phyloP scores from a whole-genome alignment of 2,113 vertebrate species.

The Dicentrarchus labrax region DNA sequence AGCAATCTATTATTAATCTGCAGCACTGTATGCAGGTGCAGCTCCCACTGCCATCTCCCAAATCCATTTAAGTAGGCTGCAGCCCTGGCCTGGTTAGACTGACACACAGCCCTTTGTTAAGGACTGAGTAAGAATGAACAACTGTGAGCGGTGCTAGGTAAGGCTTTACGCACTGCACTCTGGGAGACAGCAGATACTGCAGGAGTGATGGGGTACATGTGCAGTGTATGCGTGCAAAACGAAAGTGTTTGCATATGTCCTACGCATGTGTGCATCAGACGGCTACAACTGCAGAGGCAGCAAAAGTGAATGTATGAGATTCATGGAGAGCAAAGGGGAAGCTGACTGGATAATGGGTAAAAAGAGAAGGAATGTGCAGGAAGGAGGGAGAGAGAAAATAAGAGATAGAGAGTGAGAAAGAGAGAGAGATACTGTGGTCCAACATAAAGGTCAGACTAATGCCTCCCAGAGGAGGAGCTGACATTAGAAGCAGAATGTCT shows the following conservation, averaged over 20 bases:
- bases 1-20: slow-evolving; percentile 82
- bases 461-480: slow-evolving; percentile 78
- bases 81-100: slow-evolving; percentile 55
- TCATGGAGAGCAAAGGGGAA: slow-evolving; percentile 55
- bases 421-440: slow-evolving; percentile 52
- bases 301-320: slow-evolving; percentile 50
- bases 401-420: slow-evolving; percentile 22
- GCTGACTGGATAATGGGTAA: slow-evolving; percentile 68
- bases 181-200: slow-evolving; percentile 10
- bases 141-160: slow-evolving; percentile 36
- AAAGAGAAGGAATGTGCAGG: slow-evolving; percentile 48
- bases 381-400: slow-evolving; percentile 23
- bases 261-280: slow-evolving; percentile 28
- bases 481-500: slow-evolving; percentile 81
- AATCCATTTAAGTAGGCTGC: slow-evolving; percentile 74
- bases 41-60: slow-evolving; percentile 63
- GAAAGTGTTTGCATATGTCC: slow-evolving; percentile 31
- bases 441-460: slow-evolving; percentile 83
- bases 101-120: slow-evolving; percentile 42
- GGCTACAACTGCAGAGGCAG: slow-evolving; percentile 54
- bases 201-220: slow-evolving; percentile 1
- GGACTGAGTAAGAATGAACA: slow-evolving; percentile 43
- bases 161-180: slow-evolving; percentile 42
- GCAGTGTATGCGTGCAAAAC: slow-evolving; percentile 13
- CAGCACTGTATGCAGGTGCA: slow-evolving; percentile 74